Conservation (phyloP, 1,140 invertebrate species). For the Drosophila dunni region DNA sequence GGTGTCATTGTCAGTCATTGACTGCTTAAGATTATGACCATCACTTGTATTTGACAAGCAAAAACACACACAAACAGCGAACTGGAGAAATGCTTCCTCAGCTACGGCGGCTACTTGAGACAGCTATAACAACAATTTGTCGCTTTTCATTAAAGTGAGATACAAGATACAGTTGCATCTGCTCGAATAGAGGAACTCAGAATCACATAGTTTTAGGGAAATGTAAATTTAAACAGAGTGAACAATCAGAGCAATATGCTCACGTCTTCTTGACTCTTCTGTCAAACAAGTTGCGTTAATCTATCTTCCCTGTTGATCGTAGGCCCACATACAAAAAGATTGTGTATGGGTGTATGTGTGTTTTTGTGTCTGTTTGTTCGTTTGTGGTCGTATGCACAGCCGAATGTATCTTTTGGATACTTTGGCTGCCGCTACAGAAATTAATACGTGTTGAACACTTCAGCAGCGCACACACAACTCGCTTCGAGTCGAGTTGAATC, state of each 20-base stretch:
- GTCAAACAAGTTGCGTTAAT: constrained; percentile 78
- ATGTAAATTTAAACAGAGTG: constrained; percentile 66
- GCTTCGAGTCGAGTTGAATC: constrained; percentile 21
- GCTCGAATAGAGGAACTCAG: background rate
- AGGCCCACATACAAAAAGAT: constrained; percentile 15
- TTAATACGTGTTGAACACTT: constrained; percentile 80
- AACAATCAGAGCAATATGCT: constrained; percentile 45
- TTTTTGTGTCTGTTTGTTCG: background rate
- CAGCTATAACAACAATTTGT: constrained; percentile 66
- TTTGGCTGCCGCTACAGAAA: constrained; percentile 72
- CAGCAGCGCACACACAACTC: constrained; percentile 72
- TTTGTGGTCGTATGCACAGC: constrained; percentile 36
- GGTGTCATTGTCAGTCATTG: constrained; percentile 27
- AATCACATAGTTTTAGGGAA: constrained; percentile 16
- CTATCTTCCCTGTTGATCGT: constrained; percentile 45
- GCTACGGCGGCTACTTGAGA: constrained; percentile 59
- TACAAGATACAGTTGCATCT: background rate
- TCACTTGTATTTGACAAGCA: constrained; percentile 33
- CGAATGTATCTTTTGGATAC: constrained; percentile 79
- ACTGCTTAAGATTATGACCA: constrained; percentile 31
- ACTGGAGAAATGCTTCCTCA: constrained; percentile 13
- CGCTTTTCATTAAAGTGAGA: constrained; percentile 55
- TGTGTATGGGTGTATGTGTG: background rate
- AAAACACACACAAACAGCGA: constrained; percentile 1
- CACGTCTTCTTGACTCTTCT: constrained; percentile 47